Percentiles rank a stretch among this genome's conserved stretches.
Conservation (phyloP, 2,888 invertebrate species). For the Apotomis turbidana region DNA sequence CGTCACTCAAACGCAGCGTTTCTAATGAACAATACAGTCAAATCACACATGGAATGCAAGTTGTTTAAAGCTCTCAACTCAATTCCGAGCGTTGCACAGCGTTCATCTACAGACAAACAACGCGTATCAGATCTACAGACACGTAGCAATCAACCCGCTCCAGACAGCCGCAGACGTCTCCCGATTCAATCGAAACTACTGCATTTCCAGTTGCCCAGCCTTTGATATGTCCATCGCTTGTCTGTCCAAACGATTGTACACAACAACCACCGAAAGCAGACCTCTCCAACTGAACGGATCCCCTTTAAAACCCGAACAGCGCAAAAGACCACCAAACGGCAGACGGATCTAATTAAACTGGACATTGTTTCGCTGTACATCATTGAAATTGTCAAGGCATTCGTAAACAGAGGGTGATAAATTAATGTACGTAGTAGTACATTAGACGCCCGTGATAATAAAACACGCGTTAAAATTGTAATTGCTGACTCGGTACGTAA, state of each 20-base stretch:
- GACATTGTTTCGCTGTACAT: conserved; percentile 65
- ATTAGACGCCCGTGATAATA: conserved; percentile 81
- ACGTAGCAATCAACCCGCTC: conserved; percentile 79
- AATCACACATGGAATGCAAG: conserved; percentile 8
- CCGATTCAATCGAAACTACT: conserved; percentile 81
- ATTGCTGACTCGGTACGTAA: conserved; percentile 70
- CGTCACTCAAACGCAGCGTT: conserved; percentile 16
- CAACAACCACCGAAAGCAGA: conserved; percentile 61
- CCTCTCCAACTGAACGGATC: conserved; percentile 52
- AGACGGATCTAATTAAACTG: conserved; percentile 55
- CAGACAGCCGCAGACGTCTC: conserved; percentile 77
- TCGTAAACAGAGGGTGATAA: conserved; percentile 78
- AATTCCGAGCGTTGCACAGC: conserved; percentile 30
- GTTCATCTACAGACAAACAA: conserved; percentile 61
- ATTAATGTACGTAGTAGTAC: conserved; percentile 82
- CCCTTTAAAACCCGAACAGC: conserved; percentile 9
- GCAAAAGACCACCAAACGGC: conserved; percentile 50
- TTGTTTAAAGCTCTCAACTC: conserved; percentile 38
- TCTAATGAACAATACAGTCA: conserved; percentile 28
- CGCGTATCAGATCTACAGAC: conserved; percentile 67
- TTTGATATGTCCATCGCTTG: conserved; percentile 83
- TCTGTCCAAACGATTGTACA: conserved; percentile 79
- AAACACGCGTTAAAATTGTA: conserved; percentile 81
- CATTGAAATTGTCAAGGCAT: conserved; percentile 80
- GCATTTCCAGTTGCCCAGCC: conserved; percentile 78